Percentiles rank a stretch among this genome's conserved stretches.
phyloP scores from a whole-genome alignment of 2,888 invertebrate species.

The Drosophila kokeensis region DNA sequence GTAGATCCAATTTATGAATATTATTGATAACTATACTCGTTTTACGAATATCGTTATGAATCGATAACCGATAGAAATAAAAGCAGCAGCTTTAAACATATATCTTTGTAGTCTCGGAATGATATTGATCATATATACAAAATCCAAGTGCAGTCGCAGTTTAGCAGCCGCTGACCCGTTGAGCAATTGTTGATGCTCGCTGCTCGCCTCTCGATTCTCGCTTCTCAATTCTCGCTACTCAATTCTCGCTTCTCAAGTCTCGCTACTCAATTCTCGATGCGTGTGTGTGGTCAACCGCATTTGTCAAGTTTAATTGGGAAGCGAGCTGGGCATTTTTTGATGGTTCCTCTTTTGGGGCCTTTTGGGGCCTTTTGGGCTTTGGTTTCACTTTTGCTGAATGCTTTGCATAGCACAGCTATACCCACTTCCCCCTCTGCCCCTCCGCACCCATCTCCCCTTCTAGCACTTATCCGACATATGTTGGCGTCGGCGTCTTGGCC shows the following conservation, averaged over 20 bases:
- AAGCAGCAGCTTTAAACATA: too few relatives aligned
- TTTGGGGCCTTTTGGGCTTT: conserved; percentile 31
- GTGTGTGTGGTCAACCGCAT: conserved; percentile 82
- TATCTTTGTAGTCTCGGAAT: too few relatives aligned
- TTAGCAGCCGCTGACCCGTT: neutral
- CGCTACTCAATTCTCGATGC: conserved; percentile 26
- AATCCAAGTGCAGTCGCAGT: conserved; percentile 2
- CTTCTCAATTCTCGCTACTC: neutral
- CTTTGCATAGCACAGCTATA: conserved; percentile 59
- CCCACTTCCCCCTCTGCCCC: neutral
- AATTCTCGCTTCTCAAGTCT: neutral
- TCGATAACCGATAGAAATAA: too few relatives aligned
- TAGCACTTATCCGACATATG: conserved; percentile 54
- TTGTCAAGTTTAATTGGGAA: conserved; percentile 82
- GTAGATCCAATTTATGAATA: too few relatives aligned
- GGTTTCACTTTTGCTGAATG: conserved; percentile 63
- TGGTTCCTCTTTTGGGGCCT: conserved; percentile 33
- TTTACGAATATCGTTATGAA: too few relatives aligned
- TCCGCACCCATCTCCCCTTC: neutral
- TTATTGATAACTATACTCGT: too few relatives aligned
- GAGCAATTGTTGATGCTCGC: neutral
- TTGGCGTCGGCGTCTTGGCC: conserved; percentile 66
- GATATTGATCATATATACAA: too few relatives aligned
- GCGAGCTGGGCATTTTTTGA: conserved; percentile 60
- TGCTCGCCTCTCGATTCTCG: conserved; percentile 16